Conservation (phyloP, 1,140 invertebrate species). For the Halictus rubicundus region DNA sequence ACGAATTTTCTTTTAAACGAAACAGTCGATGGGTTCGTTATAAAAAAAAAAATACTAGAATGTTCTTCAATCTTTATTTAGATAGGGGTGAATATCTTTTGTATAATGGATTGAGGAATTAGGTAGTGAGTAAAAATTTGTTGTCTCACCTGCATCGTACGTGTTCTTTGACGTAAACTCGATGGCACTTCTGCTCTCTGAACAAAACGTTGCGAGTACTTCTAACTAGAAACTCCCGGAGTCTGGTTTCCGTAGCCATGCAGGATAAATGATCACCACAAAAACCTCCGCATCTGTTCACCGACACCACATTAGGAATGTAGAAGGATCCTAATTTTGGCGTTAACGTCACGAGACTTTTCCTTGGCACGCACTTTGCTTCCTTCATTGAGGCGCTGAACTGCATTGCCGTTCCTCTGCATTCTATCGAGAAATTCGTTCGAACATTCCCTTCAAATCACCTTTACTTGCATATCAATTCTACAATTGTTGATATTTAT, state of each 20-base stretch:
- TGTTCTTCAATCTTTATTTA: too few relatives aligned
- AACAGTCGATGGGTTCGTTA: too few relatives aligned
- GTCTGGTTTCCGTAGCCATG: conserved; percentile 7
- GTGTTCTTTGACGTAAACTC: conserved; percentile 45
- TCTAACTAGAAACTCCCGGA: neutral
- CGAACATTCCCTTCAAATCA: neutral
- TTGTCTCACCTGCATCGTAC: conserved; percentile 52
- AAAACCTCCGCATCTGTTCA: conserved; percentile 49
- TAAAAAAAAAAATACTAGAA: too few relatives aligned
- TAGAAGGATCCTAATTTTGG: conserved; percentile 37
- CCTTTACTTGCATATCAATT: too few relatives aligned
- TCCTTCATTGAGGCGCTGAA: conserved; percentile 17
- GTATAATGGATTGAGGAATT: too few relatives aligned
- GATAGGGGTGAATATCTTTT: too few relatives aligned
- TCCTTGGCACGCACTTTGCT: conserved; percentile 41
- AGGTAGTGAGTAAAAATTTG: too few relatives aligned
- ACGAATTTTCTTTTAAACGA: too few relatives aligned
- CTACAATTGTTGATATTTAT: too few relatives aligned
- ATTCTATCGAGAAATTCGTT: conserved; percentile 17
- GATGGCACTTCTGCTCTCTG: conserved; percentile 5
- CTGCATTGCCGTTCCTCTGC: conserved; percentile 5
- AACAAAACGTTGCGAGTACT: neutral
- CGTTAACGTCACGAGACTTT: conserved; percentile 36
- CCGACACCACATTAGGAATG: conserved; percentile 31
- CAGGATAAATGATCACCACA: conserved; percentile 41